Evolutionary conservation across 2,888 invertebrate genomes (phyloP), one percentile per base, ranked within the genome.

Genomic region (Cataglyphis rosenhaueri): DNA sequence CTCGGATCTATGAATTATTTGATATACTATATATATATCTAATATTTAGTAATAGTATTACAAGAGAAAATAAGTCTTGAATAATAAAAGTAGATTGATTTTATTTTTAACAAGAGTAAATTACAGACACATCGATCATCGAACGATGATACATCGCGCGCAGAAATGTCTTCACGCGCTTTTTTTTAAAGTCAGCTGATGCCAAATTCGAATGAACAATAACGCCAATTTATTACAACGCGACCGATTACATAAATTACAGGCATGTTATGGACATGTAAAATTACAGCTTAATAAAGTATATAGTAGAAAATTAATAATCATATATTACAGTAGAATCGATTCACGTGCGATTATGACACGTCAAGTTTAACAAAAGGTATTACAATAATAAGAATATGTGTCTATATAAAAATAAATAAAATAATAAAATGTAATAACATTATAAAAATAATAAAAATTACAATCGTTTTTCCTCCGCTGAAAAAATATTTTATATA

Each of bases 151-250:
- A 35, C 25, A 3, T 76, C 75, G 75, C 75, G 66, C 52, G 75
- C 65, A 25, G 52, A 76, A 76, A 52, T 66, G 25, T 76, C 66
- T 55, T 15, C 9, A 44, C 12, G 32, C 44, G 21, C 21, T 44
- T 65, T 75, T 48, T 65, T 65, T 65, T 25, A 25, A 32, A 74
- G 32, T 65, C 75, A 38, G 38, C 66, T 48, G 74, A 64, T 21
- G 62, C 12, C 35, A 35, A 38, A 55, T 65, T 55, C 55, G 55
- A 76, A 76, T 76, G 35, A 76, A 76, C 52, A 66, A 65, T 52
- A 38, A 18, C 35, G 35, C 25, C 66, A 29, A 76, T 76, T 66
- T 65, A 76, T 75, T 65, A 44, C 38, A 25, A 38, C 66, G 12
- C 52, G 52, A 35, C 75, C 48, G 75, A 75, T 75, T 65, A 52